Conservation (phyloP, 2,113 vertebrate species). For the Felis chaus region DNA sequence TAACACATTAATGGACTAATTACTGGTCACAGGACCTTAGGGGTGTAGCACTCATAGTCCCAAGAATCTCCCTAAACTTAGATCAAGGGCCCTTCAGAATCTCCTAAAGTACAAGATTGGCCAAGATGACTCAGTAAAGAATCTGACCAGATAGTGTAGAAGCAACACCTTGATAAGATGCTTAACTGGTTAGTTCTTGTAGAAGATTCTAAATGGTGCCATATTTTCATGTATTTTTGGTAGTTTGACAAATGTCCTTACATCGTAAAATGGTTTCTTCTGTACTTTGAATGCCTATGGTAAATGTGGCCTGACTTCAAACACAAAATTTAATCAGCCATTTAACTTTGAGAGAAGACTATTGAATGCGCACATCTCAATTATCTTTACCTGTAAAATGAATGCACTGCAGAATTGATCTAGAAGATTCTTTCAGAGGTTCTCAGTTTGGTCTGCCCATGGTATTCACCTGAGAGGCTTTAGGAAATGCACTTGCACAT, state of each 20-base stretch:
- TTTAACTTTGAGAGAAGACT: not conserved
- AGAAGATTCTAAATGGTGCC: not conserved
- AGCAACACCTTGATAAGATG: not conserved
- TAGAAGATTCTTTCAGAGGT: not conserved
- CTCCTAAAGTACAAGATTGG: not conserved
- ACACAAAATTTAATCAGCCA: not conserved
- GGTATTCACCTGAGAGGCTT: not conserved
- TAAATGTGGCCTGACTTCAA: not conserved
- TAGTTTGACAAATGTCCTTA: constrained; percentile 6
- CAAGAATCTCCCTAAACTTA: not conserved
- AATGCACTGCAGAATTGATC: not conserved
- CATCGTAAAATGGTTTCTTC: not conserved
- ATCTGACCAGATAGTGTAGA: not conserved
- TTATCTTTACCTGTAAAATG: not conserved
- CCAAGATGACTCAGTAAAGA: not conserved
- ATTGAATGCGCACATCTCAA: not conserved
- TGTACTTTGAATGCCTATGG: not conserved
- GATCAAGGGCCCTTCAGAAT: not conserved
- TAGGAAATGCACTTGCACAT: not conserved
- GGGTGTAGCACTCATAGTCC: not conserved
- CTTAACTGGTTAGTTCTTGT: not conserved
- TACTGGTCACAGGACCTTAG: not conserved
- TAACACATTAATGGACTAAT: not conserved
- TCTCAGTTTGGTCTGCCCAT: not conserved
- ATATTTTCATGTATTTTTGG: constrained; percentile 5